Base-by-base conservation (phyloP, 2,888 invertebrate species). In the Therioaphis trifolii region DNA sequence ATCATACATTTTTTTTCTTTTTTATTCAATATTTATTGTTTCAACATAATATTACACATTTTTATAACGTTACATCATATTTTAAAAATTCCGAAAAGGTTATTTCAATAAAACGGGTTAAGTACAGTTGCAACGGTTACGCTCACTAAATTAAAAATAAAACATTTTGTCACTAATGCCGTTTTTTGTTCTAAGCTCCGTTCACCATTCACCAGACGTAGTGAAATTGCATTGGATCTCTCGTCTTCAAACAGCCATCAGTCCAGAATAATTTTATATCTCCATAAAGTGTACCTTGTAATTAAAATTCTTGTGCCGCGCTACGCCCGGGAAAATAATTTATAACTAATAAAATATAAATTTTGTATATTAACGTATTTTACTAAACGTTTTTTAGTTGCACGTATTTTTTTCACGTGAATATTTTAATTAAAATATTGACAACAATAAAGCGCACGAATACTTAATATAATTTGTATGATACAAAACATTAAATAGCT, bases 211-310 rank as follows among this genome's bases (percentile, higher is more conserved):
- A 52, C 72, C 52, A 72, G 72, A 72, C 29, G 49, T 72, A 72
- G 49, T 18, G n/a, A 49, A 27, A 29, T 29, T 29, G 3, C 49
- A n/a, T 29, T 72, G 7, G 72, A 14, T n/a, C 49, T 49, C 27
- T 46, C 12, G 71, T 71, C 71, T 72, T 72, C 29, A 52, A 72
- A 72, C 52, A 52, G 52, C 72, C n/a, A 72, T 72, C 52, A 29
- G 49, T 72, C n/a, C 52, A 52, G 52, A 52, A 72, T 52, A 72
- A 52, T 35, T 29, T 29, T 29, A 72, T 72, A 72, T 52, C 27
- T 72, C 52, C 14, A 2, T 3, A n/a, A 29, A 72, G 21, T 72
- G 29, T 52, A 72, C 49, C 49, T 72, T 49, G 29, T 49, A 52
- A 52, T 72, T 72, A 72, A 52, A 72, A 72, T 72, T n/a, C 52